Conservation (phyloP, 2,797 vertebrate species). For the Rhinichthys osculus region DNA sequence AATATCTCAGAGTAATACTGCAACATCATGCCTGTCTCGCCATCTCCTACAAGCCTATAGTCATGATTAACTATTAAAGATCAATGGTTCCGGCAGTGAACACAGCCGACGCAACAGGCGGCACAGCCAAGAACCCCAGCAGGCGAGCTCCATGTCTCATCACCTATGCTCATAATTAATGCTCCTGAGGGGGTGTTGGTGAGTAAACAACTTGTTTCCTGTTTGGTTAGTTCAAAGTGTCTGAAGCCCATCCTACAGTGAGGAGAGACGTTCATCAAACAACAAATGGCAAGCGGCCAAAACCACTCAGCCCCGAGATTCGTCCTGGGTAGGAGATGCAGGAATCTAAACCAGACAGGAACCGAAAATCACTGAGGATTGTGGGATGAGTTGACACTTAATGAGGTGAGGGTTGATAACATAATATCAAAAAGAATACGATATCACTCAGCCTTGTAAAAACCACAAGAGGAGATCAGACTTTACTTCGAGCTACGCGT, state of each 20-base stretch:
- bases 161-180: constrained; percentile 32
- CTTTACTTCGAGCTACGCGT: background rate
- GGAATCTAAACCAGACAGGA: constrained; percentile 10
- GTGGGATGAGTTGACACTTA: background rate
- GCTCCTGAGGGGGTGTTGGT: constrained; percentile 21
- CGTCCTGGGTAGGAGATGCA: background rate
- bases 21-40: background rate
- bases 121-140: constrained; percentile 33
- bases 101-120: constrained; percentile 10
- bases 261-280: constrained; percentile 19
- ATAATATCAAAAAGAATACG: constrained; percentile 10
- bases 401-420: constrained; percentile 3
- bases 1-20: constrained; percentile 12
- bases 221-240: constrained; percentile 9
- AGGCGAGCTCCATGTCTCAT: constrained; percentile 15
- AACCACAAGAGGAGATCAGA: background rate
- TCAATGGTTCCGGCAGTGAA: constrained; percentile 40
- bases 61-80: constrained; percentile 55
- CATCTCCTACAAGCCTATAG: constrained; percentile 45
- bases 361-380: constrained; percentile 18
- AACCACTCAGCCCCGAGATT: background rate
- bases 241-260: constrained; percentile 14
- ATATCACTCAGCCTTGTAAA: constrained; percentile 1
- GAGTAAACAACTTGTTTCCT: constrained; percentile 29
- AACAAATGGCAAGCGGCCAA: constrained; percentile 24